phyloP scores from a whole-genome alignment of 2,797 vertebrate species.

The Natrix natrix region DNA sequence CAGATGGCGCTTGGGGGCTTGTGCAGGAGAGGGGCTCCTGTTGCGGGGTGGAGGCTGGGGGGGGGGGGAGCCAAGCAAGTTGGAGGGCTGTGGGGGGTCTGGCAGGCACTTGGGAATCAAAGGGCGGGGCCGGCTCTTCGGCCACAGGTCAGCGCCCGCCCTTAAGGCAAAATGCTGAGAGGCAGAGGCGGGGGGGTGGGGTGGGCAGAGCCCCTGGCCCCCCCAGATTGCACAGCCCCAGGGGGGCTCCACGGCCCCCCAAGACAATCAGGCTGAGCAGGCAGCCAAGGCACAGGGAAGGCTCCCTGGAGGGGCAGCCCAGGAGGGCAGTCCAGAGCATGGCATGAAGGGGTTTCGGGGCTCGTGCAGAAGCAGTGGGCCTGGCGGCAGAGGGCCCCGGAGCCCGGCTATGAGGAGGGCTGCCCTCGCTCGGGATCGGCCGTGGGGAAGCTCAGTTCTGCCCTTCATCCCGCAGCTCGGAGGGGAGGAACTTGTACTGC shows the following conservation, averaged over 20 bases:
- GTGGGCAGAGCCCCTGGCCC: neutral
- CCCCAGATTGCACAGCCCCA: neutral
- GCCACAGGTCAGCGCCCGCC: neutral
- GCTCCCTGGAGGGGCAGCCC: rapidly evolving
- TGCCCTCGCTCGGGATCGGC: neutral
- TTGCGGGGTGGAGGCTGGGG: neutral
- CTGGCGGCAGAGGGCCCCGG: neutral
- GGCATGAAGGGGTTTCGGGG: neutral
- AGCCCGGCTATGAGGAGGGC: conserved; percentile 10
- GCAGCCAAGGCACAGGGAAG: conserved; percentile 9
- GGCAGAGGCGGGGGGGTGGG: neutral
- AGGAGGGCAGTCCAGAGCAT: neutral
- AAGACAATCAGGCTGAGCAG: neutral
- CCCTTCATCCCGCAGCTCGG: conserved; percentile 89
- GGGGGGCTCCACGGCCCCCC: neutral
- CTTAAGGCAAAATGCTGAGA: neutral
- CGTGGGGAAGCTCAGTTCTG: conserved; percentile 73
- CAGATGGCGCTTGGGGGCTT: neutral
- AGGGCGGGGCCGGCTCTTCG: neutral
- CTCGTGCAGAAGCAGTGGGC: neutral
- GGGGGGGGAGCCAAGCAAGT: neutral
- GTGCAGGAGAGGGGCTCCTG: neutral
- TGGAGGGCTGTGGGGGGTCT: neutral
- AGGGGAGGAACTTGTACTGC: conserved; percentile 96
- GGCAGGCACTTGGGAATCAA: neutral